Base-by-base conservation (phyloP, 2,888 invertebrate genomes). In the Prenolepis imparis region DNA sequence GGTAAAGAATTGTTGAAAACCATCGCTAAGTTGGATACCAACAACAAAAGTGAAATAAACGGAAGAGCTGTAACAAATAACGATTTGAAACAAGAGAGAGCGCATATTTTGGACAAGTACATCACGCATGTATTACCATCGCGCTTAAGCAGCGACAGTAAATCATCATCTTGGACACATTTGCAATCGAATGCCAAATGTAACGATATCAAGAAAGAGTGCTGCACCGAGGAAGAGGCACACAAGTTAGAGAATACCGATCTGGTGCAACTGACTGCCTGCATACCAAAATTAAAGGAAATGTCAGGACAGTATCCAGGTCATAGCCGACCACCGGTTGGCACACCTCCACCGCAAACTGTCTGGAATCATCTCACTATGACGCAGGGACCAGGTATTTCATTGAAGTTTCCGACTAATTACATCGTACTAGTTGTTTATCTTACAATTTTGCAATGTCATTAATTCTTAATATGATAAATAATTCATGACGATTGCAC, bases 241-340 rank as follows among this genome's bases (percentile, higher is more conserved):
- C 85, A 85, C 67, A 91, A 89, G 39, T 81, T 75, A 44, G 88
- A 86, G 72, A 84, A 66, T 59, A 86, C 63, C n/a, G 82, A 85
- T 84, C 78, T 82, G 81, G 61, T 73, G 48, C 48, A 52, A 52
- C n/a, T 52, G 24, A 84, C 64, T 36, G 66, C 39, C 67, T 85
- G 82, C 75, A 86, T 88, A 57, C 68, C 89, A 48, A 77, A 68
- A 64, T 87, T 89, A 82, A n/a, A 86, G 72, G 88, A 90, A 83
- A 94, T 94, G 94, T 94, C 94, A 84, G 94, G 94, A 36, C 94
- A 94, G 87, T 94, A 94, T 90, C 94, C 94, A 77, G 94, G 94
- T 86, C 94, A 94, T 87, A 93, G 94, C 87, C 91, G 94, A 85
- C 94, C 94, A 57, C 94, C 94, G 86, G 94, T 94, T 83, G 94